These are phyloP conservation scores for Recurvirostra avosetta DNA, from an alignment of 2,113 vertebrate species.

Conservation along the genomic window DNA sequence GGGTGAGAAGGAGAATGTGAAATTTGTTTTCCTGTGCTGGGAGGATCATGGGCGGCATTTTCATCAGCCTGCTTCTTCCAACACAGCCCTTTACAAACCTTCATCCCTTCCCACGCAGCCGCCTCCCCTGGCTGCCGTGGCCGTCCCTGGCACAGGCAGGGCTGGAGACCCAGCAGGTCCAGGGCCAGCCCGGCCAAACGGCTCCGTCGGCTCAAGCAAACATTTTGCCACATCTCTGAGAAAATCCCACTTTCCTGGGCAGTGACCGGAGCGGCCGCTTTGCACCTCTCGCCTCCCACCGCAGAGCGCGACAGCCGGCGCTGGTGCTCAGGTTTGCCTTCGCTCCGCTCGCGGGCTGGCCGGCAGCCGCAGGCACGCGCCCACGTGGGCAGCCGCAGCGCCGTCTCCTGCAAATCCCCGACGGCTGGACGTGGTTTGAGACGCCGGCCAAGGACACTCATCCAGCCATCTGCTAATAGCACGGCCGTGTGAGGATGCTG, in stretches of 20 bases:
- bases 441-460: accelerated
- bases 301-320: no score
- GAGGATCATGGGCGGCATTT: neutral
- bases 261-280: no score
- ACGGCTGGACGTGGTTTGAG: accelerated
- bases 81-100: neutral
- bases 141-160: neutral
- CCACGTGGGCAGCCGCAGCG: neutral
- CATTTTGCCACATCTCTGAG: no score
- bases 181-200: no score
- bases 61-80: neutral
- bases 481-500: accelerated
- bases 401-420: neutral
- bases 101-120: neutral
- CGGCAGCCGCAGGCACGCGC: neutral
- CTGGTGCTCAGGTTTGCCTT: neutral
- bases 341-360: neutral
- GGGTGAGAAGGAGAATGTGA: neutral
- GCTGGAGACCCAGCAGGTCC: accelerated
- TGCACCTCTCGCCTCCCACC: no score
- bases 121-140: neutral
- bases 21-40: neutral
- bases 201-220: no score
- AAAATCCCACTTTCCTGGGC: no score
- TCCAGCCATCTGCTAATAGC: neutral